Evolutionary conservation across 2,888 invertebrate genomes (phyloP), one percentile per base, ranked within the genome.

Genomic region (Kuschelorhynchus macadamiae): DNA sequence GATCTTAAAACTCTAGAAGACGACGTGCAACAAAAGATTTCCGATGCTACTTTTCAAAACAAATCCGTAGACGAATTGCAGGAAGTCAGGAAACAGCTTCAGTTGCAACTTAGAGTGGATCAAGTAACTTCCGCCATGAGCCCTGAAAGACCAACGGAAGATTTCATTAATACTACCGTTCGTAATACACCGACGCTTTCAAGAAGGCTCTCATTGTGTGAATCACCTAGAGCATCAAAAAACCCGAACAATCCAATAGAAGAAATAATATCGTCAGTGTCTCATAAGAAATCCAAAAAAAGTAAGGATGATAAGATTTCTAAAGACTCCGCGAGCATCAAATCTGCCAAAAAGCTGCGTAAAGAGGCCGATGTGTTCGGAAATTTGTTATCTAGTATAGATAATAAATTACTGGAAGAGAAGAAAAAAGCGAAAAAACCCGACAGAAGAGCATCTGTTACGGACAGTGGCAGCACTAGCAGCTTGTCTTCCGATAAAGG

Each of bases 21-120:
- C 1, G 79, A 79, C 33, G 77, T 75, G 3, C 74, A 73, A 1
- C 74, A 74, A 16, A 77, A 78, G 70, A 76, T 75, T 21, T 71
- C 66, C 30, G 71, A 66, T 33, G 16, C 41, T 4, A 9, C 36
- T 0, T 53, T 64, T 17, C 30, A 14, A 30, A 85, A 85, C 75
- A 85, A 86, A 57, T 85, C 87, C 67, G 85, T 88, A 41, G 80
- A 83, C 55, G 86, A 87, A 39, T 78, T 88, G 46, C 83, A 86
- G 41, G 85, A 83, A 71, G 76, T 87, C 36, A 81, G 86, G 71
- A 80, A 83, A 20, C 85, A 86, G 78, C 84, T 88, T 53, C 81
- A 86, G 9, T 83, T 84, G 12, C 86, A 88, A 78, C 62, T 76
- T 7, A 60, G 70, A n/a, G 78, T 87, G 16, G 76, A 75, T 57